Percentiles rank a stretch among this genome's conserved stretches.
These are phyloP conservation scores for Mesorhabditis sp. DNA, from an alignment of 2,888 invertebrate genomes.

Conservation along the genomic window DNA sequence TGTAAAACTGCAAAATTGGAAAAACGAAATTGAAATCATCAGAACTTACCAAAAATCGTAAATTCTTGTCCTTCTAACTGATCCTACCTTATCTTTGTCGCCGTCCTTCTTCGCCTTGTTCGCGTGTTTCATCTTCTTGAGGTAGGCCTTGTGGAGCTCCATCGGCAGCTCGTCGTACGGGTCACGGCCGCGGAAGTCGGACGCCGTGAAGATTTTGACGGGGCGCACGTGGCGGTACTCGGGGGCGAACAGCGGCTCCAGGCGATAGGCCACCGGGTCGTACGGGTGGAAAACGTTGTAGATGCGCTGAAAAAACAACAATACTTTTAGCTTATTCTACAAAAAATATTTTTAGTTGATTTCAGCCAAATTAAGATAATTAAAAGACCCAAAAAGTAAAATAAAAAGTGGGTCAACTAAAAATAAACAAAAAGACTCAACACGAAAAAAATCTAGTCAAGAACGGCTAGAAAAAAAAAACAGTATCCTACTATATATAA, in stretches of 20 bases:
- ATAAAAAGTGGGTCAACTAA: too few relatives aligned
- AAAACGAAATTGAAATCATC: too few relatives aligned
- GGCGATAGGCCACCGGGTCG: constrained; percentile 53
- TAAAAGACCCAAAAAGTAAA: too few relatives aligned
- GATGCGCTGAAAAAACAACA: constrained; percentile 30
- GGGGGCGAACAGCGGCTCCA: constrained; percentile 52
- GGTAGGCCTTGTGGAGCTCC: constrained; percentile 50
- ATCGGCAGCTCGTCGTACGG: constrained; percentile 40
- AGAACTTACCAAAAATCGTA: too few relatives aligned
- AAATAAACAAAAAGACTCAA: too few relatives aligned
- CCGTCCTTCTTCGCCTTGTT: constrained; percentile 36
- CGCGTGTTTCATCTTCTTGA: constrained; percentile 48
- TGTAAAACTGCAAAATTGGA: background rate
- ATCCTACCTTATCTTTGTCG: constrained; percentile 12
- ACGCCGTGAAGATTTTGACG: constrained; percentile 41
- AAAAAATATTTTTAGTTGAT: too few relatives aligned
- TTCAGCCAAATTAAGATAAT: background rate
- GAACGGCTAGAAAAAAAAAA: too few relatives aligned
- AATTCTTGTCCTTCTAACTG: too few relatives aligned
- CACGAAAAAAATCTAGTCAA: too few relatives aligned
- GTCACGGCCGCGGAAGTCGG: constrained; percentile 21
- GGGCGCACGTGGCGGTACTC: constrained; percentile 54
- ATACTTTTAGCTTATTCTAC: background rate
- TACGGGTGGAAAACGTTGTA: constrained; percentile 54
- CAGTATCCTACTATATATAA: too few relatives aligned